phyloP scores from a whole-genome alignment of 2,888 invertebrate genomes.

The Cephonodes hylas region DNA sequence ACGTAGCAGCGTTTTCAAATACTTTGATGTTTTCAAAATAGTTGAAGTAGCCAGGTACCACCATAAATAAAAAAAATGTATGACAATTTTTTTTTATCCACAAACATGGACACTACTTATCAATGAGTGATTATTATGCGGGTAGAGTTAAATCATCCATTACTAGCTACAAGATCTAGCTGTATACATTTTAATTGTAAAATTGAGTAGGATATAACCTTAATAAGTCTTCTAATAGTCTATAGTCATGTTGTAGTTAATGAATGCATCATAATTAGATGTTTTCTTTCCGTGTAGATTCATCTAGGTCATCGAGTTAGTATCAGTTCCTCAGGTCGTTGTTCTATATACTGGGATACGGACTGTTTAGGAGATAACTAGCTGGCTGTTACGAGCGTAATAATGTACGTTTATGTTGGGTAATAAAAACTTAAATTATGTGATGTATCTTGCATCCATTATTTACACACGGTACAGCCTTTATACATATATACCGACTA shows the following conservation, averaged over 20 bases:
- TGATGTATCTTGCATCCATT: constrained; percentile 21
- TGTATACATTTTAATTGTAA: not conserved
- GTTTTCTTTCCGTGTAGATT: not conserved
- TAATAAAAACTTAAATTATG: constrained; percentile 34
- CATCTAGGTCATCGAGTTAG: not conserved
- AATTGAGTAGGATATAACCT: not conserved
- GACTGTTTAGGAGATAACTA: not conserved
- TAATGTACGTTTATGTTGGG: constrained; percentile 39
- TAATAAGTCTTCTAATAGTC: not conserved
- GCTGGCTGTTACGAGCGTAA: constrained; percentile 19
- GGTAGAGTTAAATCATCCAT: too few species aligned
- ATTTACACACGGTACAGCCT: too few species aligned
- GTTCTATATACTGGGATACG: not conserved
- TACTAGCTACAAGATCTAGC: not conserved
- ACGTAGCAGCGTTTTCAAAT: too few species aligned
- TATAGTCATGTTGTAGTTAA: not conserved
- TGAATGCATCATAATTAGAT: not conserved
- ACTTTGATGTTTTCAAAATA: too few species aligned
- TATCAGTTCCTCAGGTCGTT: not conserved
- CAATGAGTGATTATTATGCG: too few species aligned
- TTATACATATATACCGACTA: constrained; percentile 20
- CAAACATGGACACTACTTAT: too few species aligned
- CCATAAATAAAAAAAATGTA: too few species aligned
- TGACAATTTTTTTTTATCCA: too few species aligned
- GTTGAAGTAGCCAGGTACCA: too few species aligned